Evolutionary conservation across 2,113 vertebrate species (phyloP).

Genomic region (Pteruthius melanotis): DNA sequence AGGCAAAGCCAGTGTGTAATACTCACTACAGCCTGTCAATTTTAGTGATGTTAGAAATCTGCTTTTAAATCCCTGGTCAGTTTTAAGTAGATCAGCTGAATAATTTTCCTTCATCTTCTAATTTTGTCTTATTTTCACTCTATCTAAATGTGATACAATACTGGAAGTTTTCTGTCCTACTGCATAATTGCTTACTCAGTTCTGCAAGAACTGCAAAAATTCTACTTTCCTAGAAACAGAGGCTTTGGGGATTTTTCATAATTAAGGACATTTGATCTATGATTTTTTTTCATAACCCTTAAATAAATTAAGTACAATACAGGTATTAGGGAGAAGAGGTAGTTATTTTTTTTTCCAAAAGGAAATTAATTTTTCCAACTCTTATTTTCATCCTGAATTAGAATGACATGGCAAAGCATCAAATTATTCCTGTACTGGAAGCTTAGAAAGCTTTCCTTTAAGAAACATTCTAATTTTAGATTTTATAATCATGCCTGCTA

Average conservation of each 20-base stretch:
- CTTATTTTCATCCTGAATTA: not conserved
- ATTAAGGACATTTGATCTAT: not conserved
- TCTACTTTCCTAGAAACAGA: not conserved
- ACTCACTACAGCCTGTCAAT: not conserved
- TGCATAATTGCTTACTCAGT: not conserved
- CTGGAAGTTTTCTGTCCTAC: not conserved
- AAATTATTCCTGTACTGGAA: not conserved
- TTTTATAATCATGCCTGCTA: not conserved
- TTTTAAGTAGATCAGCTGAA: not conserved
- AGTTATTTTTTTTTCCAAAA: not conserved
- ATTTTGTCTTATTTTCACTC: not conserved
- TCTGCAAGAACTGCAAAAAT: not conserved
- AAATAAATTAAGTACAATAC: not conserved
- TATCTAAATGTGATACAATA: not conserved
- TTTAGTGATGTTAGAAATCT: not conserved
- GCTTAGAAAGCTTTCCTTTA: not conserved
- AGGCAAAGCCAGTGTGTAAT: not conserved
- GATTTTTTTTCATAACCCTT: not conserved
- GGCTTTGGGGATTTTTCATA: not conserved
- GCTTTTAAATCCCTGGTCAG: not conserved
- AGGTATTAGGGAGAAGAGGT: not conserved
- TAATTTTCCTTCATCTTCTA: not conserved
- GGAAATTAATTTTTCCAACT: not conserved
- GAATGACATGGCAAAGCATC: not conserved
- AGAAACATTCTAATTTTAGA: not conserved